Evolutionary conservation across 2,113 vertebrate species (phyloP), one percentile per base, ranked within the genome.

Genomic region (Romanogobio albipinnatus): DNA sequence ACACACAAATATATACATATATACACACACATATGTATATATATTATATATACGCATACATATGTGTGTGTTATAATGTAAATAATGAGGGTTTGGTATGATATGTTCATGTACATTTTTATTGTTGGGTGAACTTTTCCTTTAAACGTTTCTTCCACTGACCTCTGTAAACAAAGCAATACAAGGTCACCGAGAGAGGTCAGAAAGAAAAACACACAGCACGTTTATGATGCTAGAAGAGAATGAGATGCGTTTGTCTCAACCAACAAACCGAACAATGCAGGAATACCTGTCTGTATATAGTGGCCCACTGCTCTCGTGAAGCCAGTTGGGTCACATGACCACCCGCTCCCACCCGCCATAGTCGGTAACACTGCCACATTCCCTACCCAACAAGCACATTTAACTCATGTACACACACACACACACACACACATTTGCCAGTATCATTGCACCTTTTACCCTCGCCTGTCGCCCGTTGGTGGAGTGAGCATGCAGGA

Each of bases 261-360:
- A 80, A 87, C 81, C 77, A 56, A 61, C 7, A 84, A 84, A 51
- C 68, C 47, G 76, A 26, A 80, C 45, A 26, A 61, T 5, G 53
- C 61, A 33, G 53, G 43, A 70, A 29, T 36, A 77, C 24, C 17
- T 36, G 64, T 39, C 58, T 78, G 58, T 53, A 29, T n/a, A 85
- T 87, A 71, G 74, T 68, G 49, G 87, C 79, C 88, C 75, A 86
- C 76, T 81, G 78, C 78, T 83, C 68, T 66, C 62, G 14, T 71
- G 19, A 43, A 71, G 80, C 51, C 56, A 8, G 19, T 68, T 47
- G 64, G 84, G 79, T 53, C 51, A 33, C 76, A 74, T 47, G 43
- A 15, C 74, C 9, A 43, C 43, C 26, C 24, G 3, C 62, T 17
- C 24, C n/a, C 53, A 7, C 22, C 19, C 22, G 39, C 59, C 73